phyloP scores from a whole-genome alignment of 2,113 vertebrate genomes.

The Tympanuchus pallidicinctus region DNA sequence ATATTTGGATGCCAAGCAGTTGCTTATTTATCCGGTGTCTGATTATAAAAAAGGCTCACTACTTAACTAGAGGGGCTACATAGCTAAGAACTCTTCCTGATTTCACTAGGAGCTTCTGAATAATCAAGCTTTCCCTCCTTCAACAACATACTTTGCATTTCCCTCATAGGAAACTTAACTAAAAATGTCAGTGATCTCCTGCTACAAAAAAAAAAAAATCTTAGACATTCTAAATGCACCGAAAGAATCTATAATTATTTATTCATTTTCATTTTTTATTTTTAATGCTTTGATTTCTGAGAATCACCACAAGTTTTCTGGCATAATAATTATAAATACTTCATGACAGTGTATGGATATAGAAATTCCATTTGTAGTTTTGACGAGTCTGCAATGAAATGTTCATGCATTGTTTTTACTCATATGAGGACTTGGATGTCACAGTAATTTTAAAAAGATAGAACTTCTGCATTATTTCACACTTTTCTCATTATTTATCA shows the following conservation, averaged over 20 bases:
- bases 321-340: conserved; percentile 68
- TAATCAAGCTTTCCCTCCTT: not conserved
- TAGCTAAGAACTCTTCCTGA: not conserved
- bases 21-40: not conserved
- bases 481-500: not conserved
- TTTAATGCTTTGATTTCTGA: conserved; percentile 61
- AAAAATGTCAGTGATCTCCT: not conserved
- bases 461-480: not conserved
- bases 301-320: conserved; percentile 51
- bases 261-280: conserved; percentile 63
- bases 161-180: not conserved
- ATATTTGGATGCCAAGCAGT: not conserved
- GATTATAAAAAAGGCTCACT: not conserved
- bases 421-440: not conserved
- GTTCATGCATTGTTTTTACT: not conserved
- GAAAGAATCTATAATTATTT: conserved; percentile 44
- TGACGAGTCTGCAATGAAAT: conserved; percentile 46
- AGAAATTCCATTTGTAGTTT: conserved; percentile 71
- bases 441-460: conserved; percentile 11
- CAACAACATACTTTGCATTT: not conserved
- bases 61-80: not conserved
- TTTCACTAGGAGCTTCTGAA: not conserved
- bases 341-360: conserved; percentile 19
- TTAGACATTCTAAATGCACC: conserved; percentile 19
- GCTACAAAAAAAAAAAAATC: not conserved